A percentile compares a stretch with the other conserved stretches of the same genome.
These are phyloP conservation scores for Rhagonycha fulva DNA, from an alignment of 2,888 invertebrate species.

Conservation along the genomic window DNA sequence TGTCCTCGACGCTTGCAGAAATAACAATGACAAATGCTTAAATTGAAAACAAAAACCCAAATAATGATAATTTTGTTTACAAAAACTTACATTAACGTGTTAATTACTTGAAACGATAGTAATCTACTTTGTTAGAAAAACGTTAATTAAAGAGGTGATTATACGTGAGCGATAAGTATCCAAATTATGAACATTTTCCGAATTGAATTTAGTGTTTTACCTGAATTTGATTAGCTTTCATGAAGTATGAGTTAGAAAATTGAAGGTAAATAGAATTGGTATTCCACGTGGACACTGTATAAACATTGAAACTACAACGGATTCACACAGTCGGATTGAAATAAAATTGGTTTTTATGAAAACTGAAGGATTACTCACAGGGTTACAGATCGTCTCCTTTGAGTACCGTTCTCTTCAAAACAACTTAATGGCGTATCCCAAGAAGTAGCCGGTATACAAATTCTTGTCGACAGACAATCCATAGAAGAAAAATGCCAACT, in stretches of 20 bases:
- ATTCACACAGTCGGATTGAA: constrained; percentile 4
- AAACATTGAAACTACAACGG: constrained; percentile 9
- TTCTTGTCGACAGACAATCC: constrained; percentile 42
- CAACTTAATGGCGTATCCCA: constrained; percentile 38
- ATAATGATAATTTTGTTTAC: not conserved
- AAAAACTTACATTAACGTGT: not conserved
- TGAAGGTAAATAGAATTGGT: not conserved
- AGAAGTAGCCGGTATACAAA: constrained; percentile 39
- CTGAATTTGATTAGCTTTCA: not conserved
- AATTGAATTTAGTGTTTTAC: not conserved
- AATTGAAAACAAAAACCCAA: not conserved
- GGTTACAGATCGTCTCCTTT: constrained; percentile 6
- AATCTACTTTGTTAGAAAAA: not conserved
- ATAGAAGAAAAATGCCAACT: constrained; percentile 45
- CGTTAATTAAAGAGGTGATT: not conserved
- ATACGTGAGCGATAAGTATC: not conserved
- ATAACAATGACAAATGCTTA: not conserved
- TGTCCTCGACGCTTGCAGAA: not conserved
- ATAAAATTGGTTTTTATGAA: not conserved
- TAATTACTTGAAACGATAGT: not conserved
- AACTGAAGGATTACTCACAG: constrained; percentile 13
- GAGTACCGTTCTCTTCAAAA: constrained; percentile 9
- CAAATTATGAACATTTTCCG: not conserved
- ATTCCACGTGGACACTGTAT: not conserved
- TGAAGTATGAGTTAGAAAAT: not conserved